Percentiles rank a stretch among this genome's conserved stretches.
Conservation (phyloP, 1,140 invertebrate genomes). For the Planococcus citri region DNA sequence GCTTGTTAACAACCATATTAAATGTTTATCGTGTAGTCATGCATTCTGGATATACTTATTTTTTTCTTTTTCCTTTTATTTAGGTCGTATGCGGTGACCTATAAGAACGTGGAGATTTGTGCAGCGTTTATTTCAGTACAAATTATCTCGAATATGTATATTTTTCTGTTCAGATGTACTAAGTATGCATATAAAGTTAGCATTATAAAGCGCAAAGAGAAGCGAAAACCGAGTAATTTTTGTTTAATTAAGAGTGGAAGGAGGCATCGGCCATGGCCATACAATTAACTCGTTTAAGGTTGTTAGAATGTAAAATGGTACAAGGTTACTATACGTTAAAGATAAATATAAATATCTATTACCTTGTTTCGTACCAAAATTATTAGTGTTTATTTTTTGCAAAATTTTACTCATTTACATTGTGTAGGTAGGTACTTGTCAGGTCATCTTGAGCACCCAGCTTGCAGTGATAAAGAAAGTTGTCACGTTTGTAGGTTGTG, state of each 20-base stretch:
- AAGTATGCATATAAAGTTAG: not conserved
- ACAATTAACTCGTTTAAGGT: constrained; percentile 3
- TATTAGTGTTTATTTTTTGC: too few relatives aligned
- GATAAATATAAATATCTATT: not conserved
- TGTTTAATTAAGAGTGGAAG: not conserved
- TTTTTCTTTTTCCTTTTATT: not conserved
- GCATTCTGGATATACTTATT: not conserved
- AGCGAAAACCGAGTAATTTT: not conserved
- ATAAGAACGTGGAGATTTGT: not conserved
- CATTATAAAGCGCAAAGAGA: not conserved
- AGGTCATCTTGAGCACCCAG: too few relatives aligned
- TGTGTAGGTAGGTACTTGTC: too few relatives aligned
- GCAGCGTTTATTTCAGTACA: not conserved
- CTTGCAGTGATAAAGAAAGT: too few relatives aligned
- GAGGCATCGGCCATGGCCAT: not conserved
- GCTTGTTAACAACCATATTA: constrained; percentile 3
- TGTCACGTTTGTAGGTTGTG: too few relatives aligned
- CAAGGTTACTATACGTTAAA: not conserved
- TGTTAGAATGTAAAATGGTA: not conserved
- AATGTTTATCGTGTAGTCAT: not conserved
- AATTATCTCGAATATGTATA: not conserved
- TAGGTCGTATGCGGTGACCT: not conserved
- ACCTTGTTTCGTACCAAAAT: not conserved
- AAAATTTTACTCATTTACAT: too few relatives aligned
- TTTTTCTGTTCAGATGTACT: too few relatives aligned